A percentile compares a stretch with the other conserved stretches of the same genome.
phyloP scores from a whole-genome alignment of 2,797 vertebrate genomes.

The Tolypeutes matacus region DNA sequence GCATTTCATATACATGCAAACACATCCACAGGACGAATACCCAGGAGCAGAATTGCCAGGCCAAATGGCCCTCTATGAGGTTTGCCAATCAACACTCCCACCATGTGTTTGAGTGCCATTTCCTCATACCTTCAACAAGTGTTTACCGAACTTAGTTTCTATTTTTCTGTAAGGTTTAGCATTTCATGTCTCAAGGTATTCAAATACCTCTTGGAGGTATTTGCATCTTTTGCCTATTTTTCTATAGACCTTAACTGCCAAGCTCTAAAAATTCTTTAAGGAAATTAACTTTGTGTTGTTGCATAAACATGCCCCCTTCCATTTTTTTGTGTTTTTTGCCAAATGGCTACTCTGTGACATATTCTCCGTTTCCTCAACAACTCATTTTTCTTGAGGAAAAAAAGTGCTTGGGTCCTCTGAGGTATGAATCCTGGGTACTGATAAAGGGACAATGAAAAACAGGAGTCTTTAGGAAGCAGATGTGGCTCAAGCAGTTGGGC shows the following conservation, averaged over 20 bases:
- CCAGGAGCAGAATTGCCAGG: background rate
- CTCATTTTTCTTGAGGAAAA: background rate
- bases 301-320: background rate
- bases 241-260: background rate
- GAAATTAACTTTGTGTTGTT: background rate
- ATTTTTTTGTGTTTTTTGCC: background rate
- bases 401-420: background rate
- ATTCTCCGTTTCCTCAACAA: slow-evolving; percentile 7
- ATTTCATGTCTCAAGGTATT: background rate
- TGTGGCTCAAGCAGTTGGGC: too few relatives aligned
- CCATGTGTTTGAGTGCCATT: background rate
- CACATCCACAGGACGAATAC: background rate
- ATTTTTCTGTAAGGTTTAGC: background rate
- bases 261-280: background rate
- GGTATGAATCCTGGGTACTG: background rate
- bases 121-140: background rate
- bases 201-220: background rate
- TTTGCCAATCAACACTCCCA: background rate
- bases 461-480: background rate
- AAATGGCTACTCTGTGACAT: background rate
- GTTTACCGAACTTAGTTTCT: background rate
- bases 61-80: background rate
- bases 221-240: background rate
- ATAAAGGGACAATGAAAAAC: background rate
- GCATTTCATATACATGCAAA: background rate